Base-by-base conservation (phyloP, 2,797 vertebrate genomes). In the Eulemur rubriventer region DNA sequence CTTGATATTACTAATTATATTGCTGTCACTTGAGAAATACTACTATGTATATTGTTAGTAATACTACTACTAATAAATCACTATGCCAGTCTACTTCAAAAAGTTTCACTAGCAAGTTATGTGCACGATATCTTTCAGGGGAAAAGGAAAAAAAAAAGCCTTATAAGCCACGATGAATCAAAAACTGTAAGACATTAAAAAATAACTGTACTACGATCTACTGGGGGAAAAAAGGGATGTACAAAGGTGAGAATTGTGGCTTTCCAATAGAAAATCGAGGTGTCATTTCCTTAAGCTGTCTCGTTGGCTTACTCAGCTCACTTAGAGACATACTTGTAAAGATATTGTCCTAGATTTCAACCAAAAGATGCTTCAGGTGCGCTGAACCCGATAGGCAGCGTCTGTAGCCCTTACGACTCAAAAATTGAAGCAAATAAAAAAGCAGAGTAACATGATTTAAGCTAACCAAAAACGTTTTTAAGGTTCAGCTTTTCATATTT, bases 121-220 rank as follows among this genome's bases (percentile, higher is more conserved):
- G 92, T 46, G n/a, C 20, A 70, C 3, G 63, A 50, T 38, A 79
- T 35, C 63, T 70, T 50, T 65, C 6, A 41, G 20, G 16, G 38
- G 8, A 12, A 33, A 50, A 97, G 57, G 94, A 94, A 97, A 18
- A 93, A 89, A 83, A 73, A 79, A 95, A 75, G 89, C 48, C 97
- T 95, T 70, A 20, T 79, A 96, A 94, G 72, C 43, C 10, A 0
- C 26, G 52, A 67, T 92, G 94, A 98, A 98, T 94, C 96, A 95
- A 96, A 91, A 94, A 28, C 82, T 89, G 22, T 46, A 94, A 73
- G 0, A 70, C n/a, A 87, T n/a, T 0, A 0, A 52, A 83, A 81
- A 95, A 48, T 6, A 92, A 43, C 82, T 63, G n/a, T 35, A 18
- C 12, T 61, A 65, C n/a, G 18, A 61, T 28, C 1, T 28, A 46